Percentiles rank a stretch among this genome's conserved stretches.
These are phyloP conservation scores for Recurvirostra avosetta DNA, from an alignment of 2,113 vertebrate genomes.

Conservation along the genomic window DNA sequence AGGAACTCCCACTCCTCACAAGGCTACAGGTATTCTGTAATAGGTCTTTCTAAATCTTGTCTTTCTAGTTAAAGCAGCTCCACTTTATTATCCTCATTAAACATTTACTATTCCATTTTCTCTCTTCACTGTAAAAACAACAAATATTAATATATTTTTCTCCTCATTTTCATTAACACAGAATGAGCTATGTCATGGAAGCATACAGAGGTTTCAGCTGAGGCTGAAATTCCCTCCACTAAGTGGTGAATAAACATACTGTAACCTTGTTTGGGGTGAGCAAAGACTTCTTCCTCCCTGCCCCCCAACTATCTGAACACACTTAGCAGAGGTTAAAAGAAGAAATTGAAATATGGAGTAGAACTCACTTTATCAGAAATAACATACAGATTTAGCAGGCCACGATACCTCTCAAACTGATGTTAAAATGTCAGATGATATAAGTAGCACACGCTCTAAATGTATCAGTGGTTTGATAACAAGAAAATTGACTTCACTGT, in stretches of 20 bases:
- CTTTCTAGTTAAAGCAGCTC: not conserved
- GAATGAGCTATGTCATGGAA: not conserved
- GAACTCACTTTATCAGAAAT: not conserved
- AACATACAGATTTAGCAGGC: not conserved
- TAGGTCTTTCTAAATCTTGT: not conserved
- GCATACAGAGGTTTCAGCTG: not conserved
- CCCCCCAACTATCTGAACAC: accelerated
- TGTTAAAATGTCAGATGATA: not conserved
- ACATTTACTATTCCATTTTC: not conserved
- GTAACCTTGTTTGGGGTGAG: not conserved
- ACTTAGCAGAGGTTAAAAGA: not conserved
- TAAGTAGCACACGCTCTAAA: not conserved
- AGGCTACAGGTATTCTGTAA: not conserved
- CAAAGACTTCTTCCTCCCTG: not conserved
- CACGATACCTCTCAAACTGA: not conserved
- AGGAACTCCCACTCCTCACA: not conserved
- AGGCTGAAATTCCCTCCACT: not conserved
- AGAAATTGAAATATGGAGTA: not conserved
- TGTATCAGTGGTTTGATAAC: not conserved
- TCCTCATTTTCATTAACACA: not conserved
- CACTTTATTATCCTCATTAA: not conserved
- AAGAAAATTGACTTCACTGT: conserved; percentile 15
- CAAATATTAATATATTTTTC: not conserved
- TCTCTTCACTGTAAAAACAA: not conserved
- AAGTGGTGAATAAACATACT: not conserved